Base-by-base conservation (phyloP, 2,797 vertebrate genomes). In the Aldrovandia affinis region DNA sequence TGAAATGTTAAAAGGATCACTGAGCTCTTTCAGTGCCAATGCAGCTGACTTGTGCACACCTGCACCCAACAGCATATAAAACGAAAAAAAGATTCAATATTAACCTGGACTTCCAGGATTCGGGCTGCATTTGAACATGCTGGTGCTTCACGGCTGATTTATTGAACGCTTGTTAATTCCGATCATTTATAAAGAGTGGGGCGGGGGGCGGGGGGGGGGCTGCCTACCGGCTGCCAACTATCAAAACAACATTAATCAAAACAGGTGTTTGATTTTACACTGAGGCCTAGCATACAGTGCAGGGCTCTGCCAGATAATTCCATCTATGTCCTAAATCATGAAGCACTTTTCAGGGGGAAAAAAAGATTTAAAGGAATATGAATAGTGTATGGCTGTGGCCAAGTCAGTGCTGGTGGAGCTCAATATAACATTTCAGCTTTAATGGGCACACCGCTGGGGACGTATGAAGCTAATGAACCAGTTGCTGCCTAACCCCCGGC, bases 221-320 rank as follows among this genome's bases (percentile, higher is more conserved):
- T 80, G 36, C 90, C 83, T 81, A 82, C 93, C 89, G 88, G 88
- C 88, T 92, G 90, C 90, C 92, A 94, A 93, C 90, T 86, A 87
- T 89, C 90, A 86, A 92, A 91, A 92, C 91, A 91, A 88, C 90
- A 92, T 94, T 92, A 93, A 95, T 93, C 92, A 89, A 90, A 94
- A 91, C 93, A 94, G 92, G 93, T 95, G 94, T 92, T 89, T 93
- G 89, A 92, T 89, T 88, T 90, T 90, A 91, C 89, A 39, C 87
- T 91, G 87, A 85, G 90, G 89, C 89, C 90, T 89, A 90, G 92
- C 90, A 90, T 89, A 85, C 88, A 88, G 85, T 85, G 85, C 85
- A 87, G 88, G 88, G 61, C 83, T 81, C 86, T 86, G 86, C 92
- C 91, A 91, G 90, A 86, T 89, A 89, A 91, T 90, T 92, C 86